These are phyloP conservation scores for Gephyroberyx darwinii DNA, from an alignment of 2,797 vertebrate genomes.

Conservation along the genomic window DNA sequence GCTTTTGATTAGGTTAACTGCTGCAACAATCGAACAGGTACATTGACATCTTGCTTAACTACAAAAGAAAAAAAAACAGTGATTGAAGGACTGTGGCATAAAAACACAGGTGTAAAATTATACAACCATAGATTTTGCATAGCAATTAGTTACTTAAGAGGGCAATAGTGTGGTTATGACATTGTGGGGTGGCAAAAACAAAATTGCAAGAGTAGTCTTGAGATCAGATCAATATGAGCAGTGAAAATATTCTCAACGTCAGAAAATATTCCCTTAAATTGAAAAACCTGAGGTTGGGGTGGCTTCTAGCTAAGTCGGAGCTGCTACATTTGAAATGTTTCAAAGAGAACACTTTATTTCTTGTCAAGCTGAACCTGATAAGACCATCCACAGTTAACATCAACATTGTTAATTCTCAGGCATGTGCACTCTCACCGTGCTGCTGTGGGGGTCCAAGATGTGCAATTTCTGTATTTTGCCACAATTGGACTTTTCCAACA, in stretches of 20 bases:
- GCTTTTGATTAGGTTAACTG: constrained; percentile 83
- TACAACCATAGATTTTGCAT: constrained; percentile 83
- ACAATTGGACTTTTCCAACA: constrained; percentile 29
- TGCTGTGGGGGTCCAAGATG: neutral
- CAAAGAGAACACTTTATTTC: constrained; percentile 54
- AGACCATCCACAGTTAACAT: no score
- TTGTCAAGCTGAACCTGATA: constrained; percentile 50
- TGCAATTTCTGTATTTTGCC: constrained; percentile 36
- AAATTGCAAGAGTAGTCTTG: constrained; percentile 49
- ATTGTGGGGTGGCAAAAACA: constrained; percentile 51
- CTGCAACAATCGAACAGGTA: constrained; percentile 83
- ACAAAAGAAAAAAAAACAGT: constrained; percentile 78
- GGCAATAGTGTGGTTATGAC: constrained; percentile 57
- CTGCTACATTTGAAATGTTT: constrained; percentile 70
- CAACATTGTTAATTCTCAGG: no score
- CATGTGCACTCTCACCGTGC: no score
- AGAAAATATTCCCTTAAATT: constrained; percentile 70
- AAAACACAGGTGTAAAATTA: constrained; percentile 74
- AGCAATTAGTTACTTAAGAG: constrained; percentile 80
- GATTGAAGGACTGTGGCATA: constrained; percentile 79
- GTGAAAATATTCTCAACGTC: constrained; percentile 49
- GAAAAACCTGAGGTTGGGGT: constrained; percentile 81
- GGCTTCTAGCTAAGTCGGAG: constrained; percentile 64
- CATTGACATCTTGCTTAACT: constrained; percentile 82
- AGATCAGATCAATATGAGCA: constrained; percentile 49